These are phyloP conservation scores for Oncorhynchus kisutch DNA, from an alignment of 2,113 vertebrate genomes.

Conservation along the genomic window DNA sequence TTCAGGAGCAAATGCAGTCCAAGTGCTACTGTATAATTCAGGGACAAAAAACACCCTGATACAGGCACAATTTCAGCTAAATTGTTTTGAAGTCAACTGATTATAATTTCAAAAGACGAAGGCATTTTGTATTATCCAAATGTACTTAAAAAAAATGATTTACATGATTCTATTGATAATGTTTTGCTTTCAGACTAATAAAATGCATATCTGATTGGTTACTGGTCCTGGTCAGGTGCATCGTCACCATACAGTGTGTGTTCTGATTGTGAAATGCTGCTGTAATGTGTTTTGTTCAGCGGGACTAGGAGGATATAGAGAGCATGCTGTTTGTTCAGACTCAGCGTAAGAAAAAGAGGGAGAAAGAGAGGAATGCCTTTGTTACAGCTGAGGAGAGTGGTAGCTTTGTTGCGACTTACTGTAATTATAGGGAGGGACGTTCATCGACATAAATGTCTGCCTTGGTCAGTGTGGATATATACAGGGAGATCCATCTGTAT, in stretches of 20 bases:
- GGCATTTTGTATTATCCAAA: no score
- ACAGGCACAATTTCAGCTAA: no score
- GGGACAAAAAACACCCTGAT: neutral
- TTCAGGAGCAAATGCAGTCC: conserved; percentile 53
- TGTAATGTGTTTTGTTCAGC: neutral
- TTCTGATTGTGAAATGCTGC: conserved; percentile 8
- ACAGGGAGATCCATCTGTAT: neutral
- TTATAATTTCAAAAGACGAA: no score
- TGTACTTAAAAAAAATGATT: no score
- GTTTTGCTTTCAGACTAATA: no score
- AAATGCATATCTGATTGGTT: no score
- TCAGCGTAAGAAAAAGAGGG: neutral
- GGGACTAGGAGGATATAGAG: neutral
- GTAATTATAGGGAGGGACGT: neutral
- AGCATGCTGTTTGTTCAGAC: conserved; percentile 9
- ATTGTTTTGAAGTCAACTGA: no score
- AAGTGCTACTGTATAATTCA: conserved; percentile 18
- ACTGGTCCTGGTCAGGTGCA: no score
- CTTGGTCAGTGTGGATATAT: neutral
- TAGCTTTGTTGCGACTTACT: neutral
- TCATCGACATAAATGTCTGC: neutral
- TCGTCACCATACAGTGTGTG: neutral
- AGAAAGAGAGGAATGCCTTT: neutral
- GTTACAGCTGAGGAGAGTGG: neutral
- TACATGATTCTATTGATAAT: no score